A percentile compares a stretch with the other conserved stretches of the same genome.
These are phyloP conservation scores for Drosophila parthenogenetica DNA, from an alignment of 2,888 invertebrate species.

Conservation along the genomic window DNA sequence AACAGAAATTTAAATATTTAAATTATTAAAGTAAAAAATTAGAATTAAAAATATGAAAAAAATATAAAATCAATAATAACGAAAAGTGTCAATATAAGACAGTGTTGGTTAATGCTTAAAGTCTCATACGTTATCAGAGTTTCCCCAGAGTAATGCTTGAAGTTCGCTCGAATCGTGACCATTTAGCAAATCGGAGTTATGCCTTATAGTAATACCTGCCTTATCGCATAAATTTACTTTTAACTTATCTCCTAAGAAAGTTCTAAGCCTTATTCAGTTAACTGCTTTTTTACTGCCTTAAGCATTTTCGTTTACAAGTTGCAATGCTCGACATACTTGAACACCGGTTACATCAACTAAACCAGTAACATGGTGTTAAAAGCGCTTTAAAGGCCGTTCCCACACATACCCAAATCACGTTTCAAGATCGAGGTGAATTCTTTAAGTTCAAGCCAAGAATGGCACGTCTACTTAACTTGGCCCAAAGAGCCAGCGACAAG, in stretches of 20 bases:
- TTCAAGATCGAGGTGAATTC: slow-evolving; percentile 83
- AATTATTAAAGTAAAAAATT: too few species aligned
- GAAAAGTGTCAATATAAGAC: too few species aligned
- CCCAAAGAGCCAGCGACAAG: background rate
- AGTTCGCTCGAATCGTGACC: slow-evolving; percentile 25
- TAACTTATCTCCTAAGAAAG: slow-evolving; percentile 14
- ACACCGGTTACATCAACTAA: slow-evolving; percentile 35
- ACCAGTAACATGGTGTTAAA: slow-evolving; percentile 51
- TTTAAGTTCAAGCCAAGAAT: slow-evolving; percentile 44
- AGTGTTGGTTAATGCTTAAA: background rate
- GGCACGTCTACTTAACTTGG: slow-evolving; percentile 56
- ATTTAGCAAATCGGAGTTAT: slow-evolving; percentile 7
- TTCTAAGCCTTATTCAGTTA: slow-evolving; percentile 2
- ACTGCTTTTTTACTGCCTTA: slow-evolving; percentile 26
- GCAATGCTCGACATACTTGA: slow-evolving; percentile 54
- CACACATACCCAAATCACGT: slow-evolving; percentile 73
- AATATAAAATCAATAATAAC: too few species aligned
- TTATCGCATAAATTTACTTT: slow-evolving; percentile 15
- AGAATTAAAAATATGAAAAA: too few species aligned
- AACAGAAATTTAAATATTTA: too few species aligned
- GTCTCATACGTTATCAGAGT: background rate
- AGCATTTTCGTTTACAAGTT: slow-evolving; percentile 55
- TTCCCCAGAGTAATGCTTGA: slow-evolving; percentile 7
- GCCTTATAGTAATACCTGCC: slow-evolving; percentile 29
- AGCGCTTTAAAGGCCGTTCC: slow-evolving; percentile 37